Evolutionary conservation across 2,797 vertebrate genomes (phyloP).

Genomic region (Ara ararauna): DNA sequence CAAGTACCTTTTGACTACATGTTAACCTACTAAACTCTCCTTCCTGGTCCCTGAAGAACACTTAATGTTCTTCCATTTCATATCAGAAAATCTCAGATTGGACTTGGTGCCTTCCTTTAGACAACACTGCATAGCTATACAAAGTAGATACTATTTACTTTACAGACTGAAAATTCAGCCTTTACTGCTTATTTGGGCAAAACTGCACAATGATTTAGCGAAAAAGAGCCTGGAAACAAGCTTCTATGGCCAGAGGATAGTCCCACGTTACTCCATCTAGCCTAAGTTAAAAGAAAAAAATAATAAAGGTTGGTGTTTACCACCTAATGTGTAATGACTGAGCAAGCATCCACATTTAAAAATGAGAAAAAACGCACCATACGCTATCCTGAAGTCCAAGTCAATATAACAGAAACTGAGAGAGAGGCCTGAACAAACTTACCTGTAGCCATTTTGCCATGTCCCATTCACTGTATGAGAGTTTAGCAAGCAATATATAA

Average conservation of each 20-base stretch:
- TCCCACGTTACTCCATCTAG: background rate
- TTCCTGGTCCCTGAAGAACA: background rate
- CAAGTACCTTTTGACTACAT: conserved; percentile 12
- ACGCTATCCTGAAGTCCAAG: background rate
- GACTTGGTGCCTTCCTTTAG: background rate
- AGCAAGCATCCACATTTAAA: background rate
- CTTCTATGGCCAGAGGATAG: background rate
- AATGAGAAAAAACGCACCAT: background rate
- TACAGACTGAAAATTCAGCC: background rate
- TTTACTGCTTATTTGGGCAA: background rate
- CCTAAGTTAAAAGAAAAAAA: background rate
- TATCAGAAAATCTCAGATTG: background rate
- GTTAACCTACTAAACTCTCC: background rate
- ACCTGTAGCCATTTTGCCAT: background rate
- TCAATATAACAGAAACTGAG: background rate
- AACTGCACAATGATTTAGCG: background rate
- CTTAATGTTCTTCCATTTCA: background rate
- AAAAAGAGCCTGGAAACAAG: background rate
- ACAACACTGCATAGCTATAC: background rate
- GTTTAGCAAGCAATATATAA: background rate
- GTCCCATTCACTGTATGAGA: background rate
- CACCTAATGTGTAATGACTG: background rate
- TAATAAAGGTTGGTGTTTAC: background rate
- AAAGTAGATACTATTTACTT: background rate
- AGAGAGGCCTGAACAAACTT: background rate